phyloP scores from a whole-genome alignment of 2,888 invertebrate genomes.

The Macrophya alboannulata region DNA sequence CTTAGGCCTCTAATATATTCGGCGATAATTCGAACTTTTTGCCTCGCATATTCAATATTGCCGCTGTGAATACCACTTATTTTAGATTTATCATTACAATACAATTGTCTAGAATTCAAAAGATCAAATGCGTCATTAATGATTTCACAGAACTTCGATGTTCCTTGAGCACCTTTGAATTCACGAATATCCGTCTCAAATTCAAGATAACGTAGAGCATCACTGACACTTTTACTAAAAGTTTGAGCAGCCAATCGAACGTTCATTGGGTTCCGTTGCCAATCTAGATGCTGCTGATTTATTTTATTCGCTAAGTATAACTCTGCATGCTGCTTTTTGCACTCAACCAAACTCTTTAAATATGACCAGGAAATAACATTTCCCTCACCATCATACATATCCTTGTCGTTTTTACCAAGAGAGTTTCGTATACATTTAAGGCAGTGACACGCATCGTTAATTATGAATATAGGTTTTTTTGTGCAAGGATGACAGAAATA shows the following conservation, averaged over 20 bases:
- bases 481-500: conserved; percentile 22
- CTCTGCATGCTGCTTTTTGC: conserved; percentile 21
- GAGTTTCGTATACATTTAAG: conserved; percentile 39
- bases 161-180: conserved; percentile 60
- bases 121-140: conserved; percentile 68
- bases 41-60: conserved; percentile 52
- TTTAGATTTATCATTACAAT: conserved; percentile 59
- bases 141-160: conserved; percentile 62
- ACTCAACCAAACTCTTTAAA: not conserved
- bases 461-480: not conserved
- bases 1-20: conserved; percentile 59
- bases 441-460: conserved; percentile 39
- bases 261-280: conserved; percentile 65
- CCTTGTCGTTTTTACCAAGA: conserved; percentile 8
- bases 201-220: conserved; percentile 61
- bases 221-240: conserved; percentile 64
- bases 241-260: conserved; percentile 66
- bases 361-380: not conserved
- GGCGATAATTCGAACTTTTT: conserved; percentile 47
- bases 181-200: conserved; percentile 53
- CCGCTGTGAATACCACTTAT: conserved; percentile 41
- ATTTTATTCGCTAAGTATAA: not conserved
- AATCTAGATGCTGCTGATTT: conserved; percentile 57
- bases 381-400: conserved; percentile 15
- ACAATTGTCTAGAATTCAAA: conserved; percentile 63